Base-by-base conservation (phyloP, 2,888 invertebrate species). In the Portevinia maculata region DNA sequence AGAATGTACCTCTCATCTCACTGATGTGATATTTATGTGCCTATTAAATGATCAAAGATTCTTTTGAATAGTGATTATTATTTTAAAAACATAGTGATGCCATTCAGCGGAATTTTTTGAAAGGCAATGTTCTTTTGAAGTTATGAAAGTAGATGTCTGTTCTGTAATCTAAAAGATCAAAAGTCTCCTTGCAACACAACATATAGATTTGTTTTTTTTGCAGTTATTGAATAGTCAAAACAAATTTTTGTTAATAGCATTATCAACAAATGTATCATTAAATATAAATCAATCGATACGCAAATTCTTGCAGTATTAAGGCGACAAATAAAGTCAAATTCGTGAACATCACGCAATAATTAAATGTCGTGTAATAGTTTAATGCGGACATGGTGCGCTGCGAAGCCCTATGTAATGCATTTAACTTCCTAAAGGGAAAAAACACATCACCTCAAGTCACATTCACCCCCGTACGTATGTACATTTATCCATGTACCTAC, bases 341-440 rank as follows among this genome's bases (percentile, higher is more conserved):
- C 60, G 79, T 73, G 21, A 60, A 79, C 73, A 79, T 71, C 78
- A 73, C 78, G 78, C 79, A 30, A 79, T 46, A 53, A 73, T 59
- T 34, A 52, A 59, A 59, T 60, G 34, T 15, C 46, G 21, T 62
- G 48, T 48, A 48, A 46, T 55, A 62, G 53, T 62, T 52, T 55
- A 19, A n/a, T 17, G 64, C 64, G 71, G 78, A 44, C 59, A 65
- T 30, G 37, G 9, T 52, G 71, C 4, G 39, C 30, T 28, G 57
- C 9, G 78, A 79, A 79, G 71, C 78, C 76, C 46, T 79, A 53
- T 59, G 19, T 13, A 60, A 28, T 67, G 19, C 34, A 19, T 5
- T 11, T 5, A 65, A 28, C 39, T 41, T 28, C 9, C 11, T 50
- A 2, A 52, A 30, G 34, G 17, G 17, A 15, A 15, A 15, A 37